phyloP scores from a whole-genome alignment of 1,140 invertebrate genomes.

The Bombus superbus region DNA sequence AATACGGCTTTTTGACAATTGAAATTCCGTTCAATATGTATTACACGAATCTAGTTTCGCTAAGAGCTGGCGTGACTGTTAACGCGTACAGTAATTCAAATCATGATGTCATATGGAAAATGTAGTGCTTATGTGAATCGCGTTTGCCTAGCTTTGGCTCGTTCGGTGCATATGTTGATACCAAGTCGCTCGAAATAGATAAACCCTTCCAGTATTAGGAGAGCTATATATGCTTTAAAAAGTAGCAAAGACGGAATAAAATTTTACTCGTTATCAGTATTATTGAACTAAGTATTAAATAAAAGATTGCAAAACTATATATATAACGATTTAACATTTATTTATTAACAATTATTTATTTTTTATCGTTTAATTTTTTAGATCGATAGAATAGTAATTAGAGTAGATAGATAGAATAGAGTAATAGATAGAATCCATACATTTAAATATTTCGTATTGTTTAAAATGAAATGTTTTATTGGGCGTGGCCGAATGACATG shows the following conservation, averaged over 20 bases:
- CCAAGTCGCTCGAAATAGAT: conserved; percentile 24
- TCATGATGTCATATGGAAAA: conserved; percentile 50
- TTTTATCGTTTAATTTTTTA: neutral
- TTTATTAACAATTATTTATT: neutral
- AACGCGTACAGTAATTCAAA: conserved; percentile 10
- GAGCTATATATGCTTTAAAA: neutral
- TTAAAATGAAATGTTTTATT: neutral
- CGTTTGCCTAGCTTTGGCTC: neutral
- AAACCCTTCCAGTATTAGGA: too few relatives aligned
- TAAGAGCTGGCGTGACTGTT: conserved; percentile 1
- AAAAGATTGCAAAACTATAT: neutral
- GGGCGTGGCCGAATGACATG: too few relatives aligned
- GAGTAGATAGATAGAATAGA: too few relatives aligned
- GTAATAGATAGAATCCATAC: too few relatives aligned
- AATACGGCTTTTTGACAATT: neutral
- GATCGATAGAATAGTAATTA: too few relatives aligned
- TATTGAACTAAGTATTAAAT: neutral
- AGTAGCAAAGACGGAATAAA: neutral
- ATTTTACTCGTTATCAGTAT: neutral
- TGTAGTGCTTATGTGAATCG: conserved; percentile 18
- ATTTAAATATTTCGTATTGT: neutral
- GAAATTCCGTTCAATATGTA: neutral
- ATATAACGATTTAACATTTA: neutral
- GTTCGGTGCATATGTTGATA: conserved; percentile 13
- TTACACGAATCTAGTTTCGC: neutral